These are phyloP conservation scores for Bombus turneri DNA, from an alignment of 1,140 invertebrate genomes.

Conservation along the genomic window DNA sequence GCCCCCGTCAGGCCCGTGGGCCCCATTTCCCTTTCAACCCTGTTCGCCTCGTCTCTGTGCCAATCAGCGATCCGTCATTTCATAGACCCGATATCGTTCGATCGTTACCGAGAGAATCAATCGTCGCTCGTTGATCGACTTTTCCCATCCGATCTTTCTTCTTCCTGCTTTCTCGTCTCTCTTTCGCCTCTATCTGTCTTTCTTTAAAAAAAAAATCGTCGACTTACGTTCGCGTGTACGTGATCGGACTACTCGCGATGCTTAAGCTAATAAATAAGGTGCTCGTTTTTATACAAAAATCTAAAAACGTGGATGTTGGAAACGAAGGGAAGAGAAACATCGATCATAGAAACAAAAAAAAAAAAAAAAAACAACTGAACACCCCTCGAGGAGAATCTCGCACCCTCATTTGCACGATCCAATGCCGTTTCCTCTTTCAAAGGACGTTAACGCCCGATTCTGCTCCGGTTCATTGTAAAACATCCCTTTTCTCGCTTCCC, in stretches of 20 bases:
- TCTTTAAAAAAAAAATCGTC: neutral
- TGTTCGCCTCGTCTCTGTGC: slow-evolving; percentile 71
- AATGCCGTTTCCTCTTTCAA: slow-evolving; percentile 74
- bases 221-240: neutral
- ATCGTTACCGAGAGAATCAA: slow-evolving; percentile 59
- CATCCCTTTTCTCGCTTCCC: slow-evolving; percentile 76
- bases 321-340: neutral
- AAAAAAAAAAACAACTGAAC: neutral
- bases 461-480: slow-evolving; percentile 78
- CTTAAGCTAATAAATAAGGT: slow-evolving; percentile 45
- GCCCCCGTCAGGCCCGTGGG: slow-evolving; percentile 76
- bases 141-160: neutral
- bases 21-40: slow-evolving; percentile 81
- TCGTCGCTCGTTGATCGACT: slow-evolving; percentile 31
- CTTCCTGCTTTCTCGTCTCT: neutral
- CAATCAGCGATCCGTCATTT: slow-evolving; percentile 81
- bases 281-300: slow-evolving; percentile 52
- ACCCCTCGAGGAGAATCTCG: slow-evolving; percentile 10
- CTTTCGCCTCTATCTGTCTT: neutral
- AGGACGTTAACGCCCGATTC: slow-evolving; percentile 76
- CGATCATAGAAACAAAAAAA: neutral
- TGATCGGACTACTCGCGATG: neutral
- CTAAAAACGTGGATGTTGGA: slow-evolving; percentile 36
- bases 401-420: slow-evolving; percentile 50
- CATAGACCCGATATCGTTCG: slow-evolving; percentile 63